Evolutionary conservation across 1,140 invertebrate genomes (phyloP).

Genomic region (Lutraria rhynchaena): DNA sequence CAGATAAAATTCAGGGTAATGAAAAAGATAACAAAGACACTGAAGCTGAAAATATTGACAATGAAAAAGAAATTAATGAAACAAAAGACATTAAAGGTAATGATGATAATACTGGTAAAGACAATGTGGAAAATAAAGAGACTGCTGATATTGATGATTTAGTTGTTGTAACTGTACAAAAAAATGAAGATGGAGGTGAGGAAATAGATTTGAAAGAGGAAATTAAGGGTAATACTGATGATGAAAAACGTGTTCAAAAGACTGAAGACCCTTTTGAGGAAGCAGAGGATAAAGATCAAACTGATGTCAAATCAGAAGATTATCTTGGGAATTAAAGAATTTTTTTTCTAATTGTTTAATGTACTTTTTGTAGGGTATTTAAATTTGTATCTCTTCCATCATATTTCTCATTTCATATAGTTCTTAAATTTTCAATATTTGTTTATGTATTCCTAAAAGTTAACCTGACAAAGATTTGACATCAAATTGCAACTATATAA

Average conservation of each 20-base stretch:
- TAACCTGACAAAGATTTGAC: too few relatives aligned
- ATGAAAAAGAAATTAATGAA: not conserved
- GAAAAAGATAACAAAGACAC: not conserved
- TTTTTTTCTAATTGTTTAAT: not conserved
- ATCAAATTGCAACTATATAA: too few relatives aligned
- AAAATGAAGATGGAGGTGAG: constrained; percentile 20
- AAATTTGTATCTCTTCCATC: too few relatives aligned
- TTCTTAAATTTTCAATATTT: too few relatives aligned
- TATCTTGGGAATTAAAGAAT: constrained; percentile 21
- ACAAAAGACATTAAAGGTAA: too few relatives aligned
- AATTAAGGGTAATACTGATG: not conserved
- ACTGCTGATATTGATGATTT: not conserved
- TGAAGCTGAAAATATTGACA: not conserved
- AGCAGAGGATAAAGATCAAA: constrained; percentile 42
- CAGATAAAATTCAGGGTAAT: constrained; percentile 11
- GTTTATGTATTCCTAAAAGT: too few relatives aligned
- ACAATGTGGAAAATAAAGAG: not conserved
- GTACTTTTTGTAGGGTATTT: too few relatives aligned
- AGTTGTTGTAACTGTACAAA: not conserved
- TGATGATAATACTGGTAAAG: constrained; percentile 6
- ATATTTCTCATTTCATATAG: too few relatives aligned
- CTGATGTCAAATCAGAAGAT: constrained; percentile 51
- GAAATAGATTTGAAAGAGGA: not conserved
- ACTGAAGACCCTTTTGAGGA: constrained; percentile 16
- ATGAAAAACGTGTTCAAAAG: constrained; percentile 47